These are phyloP conservation scores for Allobates femoralis DNA, from an alignment of 2,797 vertebrate species.

Conservation along the genomic window DNA sequence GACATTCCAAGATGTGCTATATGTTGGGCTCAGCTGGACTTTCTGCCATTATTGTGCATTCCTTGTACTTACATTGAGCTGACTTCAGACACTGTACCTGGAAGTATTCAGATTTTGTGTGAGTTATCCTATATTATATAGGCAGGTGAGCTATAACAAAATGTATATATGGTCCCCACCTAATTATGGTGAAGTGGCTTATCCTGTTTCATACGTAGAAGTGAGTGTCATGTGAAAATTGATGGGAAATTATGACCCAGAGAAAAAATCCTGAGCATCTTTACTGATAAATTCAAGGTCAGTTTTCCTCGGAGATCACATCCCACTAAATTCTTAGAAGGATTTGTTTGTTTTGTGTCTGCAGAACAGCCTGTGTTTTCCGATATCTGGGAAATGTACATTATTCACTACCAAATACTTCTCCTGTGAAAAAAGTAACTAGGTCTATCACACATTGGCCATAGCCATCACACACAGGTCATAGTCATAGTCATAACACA, in stretches of 20 bases:
- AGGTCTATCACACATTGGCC: neutral
- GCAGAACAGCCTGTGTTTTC: constrained; percentile 48
- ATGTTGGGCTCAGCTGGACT: constrained; percentile 39
- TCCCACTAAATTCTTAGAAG: constrained; percentile 58
- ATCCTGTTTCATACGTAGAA: constrained; percentile 12
- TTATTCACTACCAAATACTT: constrained; percentile 1
- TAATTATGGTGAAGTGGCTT: neutral
- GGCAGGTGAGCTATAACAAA: neutral
- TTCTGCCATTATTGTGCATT: neutral
- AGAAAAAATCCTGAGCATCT: constrained; percentile 43
- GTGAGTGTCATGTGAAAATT: constrained; percentile 47
- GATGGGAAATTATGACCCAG: constrained; percentile 50
- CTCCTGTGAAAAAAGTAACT: neutral
- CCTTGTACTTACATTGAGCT: neutral
- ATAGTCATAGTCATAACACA: neutral
- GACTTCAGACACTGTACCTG: neutral
- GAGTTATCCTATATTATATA: neutral
- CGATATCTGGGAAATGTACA: constrained; percentile 40
- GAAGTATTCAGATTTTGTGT: neutral
- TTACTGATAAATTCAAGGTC: constrained; percentile 58
- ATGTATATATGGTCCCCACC: neutral
- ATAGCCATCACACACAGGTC: too few species aligned
- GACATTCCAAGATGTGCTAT: constrained; percentile 50
- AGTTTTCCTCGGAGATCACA: constrained; percentile 53
- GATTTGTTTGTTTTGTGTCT: constrained; percentile 57